Evolutionary conservation across 2,113 vertebrate genomes (phyloP).

Genomic region (Hydropotes inermis): DNA sequence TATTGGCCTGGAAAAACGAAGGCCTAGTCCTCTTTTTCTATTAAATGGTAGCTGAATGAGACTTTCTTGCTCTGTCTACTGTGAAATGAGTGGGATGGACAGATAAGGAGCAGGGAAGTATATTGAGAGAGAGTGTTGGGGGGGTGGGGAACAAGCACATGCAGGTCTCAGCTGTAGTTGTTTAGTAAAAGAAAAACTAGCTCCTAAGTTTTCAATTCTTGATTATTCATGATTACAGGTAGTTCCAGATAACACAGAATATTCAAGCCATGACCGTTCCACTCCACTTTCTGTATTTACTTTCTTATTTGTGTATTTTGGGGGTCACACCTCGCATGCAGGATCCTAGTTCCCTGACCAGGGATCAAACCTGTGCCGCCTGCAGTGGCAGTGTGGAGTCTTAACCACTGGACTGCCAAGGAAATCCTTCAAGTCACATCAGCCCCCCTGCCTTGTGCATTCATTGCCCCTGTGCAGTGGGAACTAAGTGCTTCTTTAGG

Average conservation of each 20-base stretch:
- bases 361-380: background rate
- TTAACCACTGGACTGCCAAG: background rate
- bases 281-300: background rate
- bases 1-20: background rate
- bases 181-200: background rate
- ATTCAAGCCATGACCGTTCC: background rate
- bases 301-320: background rate
- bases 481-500: background rate
- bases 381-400: background rate
- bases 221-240: background rate
- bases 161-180: background rate
- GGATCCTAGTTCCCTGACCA: background rate
- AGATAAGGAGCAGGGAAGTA: background rate
- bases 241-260: background rate
- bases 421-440: background rate
- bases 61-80: background rate
- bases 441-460: background rate
- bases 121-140: background rate
- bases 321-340: background rate
- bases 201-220: background rate
- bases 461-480: background rate
- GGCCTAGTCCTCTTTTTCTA: background rate
- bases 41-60: background rate
- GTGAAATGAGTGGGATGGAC: background rate
- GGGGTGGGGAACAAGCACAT: accelerated